A percentile compares a stretch with the other conserved stretches of the same genome.
Conservation (phyloP, 2,888 invertebrate genomes). For the Phragmatobia fuliginosa region DNA sequence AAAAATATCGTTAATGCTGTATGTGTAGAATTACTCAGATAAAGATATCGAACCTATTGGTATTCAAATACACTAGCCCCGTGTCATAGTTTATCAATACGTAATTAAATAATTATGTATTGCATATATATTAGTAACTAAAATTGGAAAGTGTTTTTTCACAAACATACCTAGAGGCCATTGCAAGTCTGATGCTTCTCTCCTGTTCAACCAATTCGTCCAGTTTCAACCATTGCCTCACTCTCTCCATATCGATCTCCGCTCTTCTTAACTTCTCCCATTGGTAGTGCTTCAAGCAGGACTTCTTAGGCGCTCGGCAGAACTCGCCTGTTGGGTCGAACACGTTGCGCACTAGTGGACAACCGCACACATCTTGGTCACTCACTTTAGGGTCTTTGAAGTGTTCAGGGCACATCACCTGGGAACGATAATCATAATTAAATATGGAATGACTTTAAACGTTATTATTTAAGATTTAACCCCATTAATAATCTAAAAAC, state of each 20-base stretch:
- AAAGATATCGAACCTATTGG: not conserved
- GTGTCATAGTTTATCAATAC: too few species aligned
- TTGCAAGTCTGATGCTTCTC: slow-evolving; percentile 91
- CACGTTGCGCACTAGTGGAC: slow-evolving; percentile 94
- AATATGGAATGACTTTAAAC: not conserved
- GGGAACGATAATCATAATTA: slow-evolving; percentile 5
- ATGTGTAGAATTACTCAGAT: too few species aligned
- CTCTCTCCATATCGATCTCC: slow-evolving; percentile 98
- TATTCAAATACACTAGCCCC: not conserved
- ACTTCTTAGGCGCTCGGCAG: slow-evolving; percentile 95
- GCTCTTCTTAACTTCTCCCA: slow-evolving; percentile 98
- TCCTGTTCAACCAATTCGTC: slow-evolving; percentile 98
- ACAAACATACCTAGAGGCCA: slow-evolving; percentile 82
- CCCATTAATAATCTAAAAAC: too few species aligned
- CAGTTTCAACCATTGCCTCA: slow-evolving; percentile 96
- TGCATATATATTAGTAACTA: not conserved
- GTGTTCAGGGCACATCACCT: slow-evolving; percentile 98
- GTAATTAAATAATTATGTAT: not conserved
- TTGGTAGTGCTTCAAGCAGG: slow-evolving; percentile 95
- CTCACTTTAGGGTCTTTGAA: slow-evolving; percentile 97
- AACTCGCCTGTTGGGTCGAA: slow-evolving; percentile 95
- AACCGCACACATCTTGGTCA: slow-evolving; percentile 96
- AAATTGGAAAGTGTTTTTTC: not conserved
- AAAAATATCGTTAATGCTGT: too few species aligned
- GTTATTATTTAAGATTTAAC: not conserved